Conservation (phyloP, 2,113 vertebrate genomes). For the Tachycineta bicolor region DNA sequence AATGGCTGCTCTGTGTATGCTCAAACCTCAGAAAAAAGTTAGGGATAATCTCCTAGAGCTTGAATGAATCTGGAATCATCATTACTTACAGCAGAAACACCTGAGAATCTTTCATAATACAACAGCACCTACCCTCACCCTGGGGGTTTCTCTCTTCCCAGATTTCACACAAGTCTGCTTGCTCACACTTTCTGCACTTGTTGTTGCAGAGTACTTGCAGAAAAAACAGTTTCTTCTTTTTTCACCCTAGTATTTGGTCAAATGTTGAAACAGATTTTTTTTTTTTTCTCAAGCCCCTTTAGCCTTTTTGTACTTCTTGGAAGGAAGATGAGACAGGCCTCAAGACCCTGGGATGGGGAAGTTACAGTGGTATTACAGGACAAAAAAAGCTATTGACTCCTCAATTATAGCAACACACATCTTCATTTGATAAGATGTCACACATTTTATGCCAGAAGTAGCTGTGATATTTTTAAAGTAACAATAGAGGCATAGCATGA, state of each 20-base stretch:
- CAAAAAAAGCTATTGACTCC: neutral
- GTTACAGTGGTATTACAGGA: neutral
- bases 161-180: neutral
- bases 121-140: neutral
- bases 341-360: neutral
- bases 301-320: neutral
- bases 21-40: neutral
- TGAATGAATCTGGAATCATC: neutral
- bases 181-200: neutral
- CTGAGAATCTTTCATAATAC: neutral
- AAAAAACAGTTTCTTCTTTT: neutral
- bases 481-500: neutral
- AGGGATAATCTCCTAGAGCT: neutral
- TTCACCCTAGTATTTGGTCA: neutral
- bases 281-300: neutral
- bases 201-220: neutral
- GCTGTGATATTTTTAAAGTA: neutral
- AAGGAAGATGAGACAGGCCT: neutral
- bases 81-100: neutral
- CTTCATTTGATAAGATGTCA: neutral
- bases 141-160: neutral
- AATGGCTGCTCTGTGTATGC: neutral
- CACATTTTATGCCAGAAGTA: neutral
- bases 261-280: neutral
- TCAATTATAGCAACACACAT: accelerated